Evolutionary conservation across 2,888 invertebrate genomes (phyloP), one percentile per base, ranked within the genome.

Genomic region (Cheilosia vulpina): DNA sequence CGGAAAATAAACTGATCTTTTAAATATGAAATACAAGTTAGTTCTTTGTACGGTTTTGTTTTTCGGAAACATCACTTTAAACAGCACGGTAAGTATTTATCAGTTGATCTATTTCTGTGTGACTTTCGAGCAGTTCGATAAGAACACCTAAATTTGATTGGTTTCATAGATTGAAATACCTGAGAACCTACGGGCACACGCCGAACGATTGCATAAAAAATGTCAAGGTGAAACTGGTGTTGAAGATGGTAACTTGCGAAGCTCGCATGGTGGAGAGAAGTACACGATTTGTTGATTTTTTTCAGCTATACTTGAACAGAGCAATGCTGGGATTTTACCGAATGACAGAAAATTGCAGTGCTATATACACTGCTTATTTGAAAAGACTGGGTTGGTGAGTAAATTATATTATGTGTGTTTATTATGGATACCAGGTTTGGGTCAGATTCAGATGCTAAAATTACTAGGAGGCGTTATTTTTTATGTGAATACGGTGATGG

Each of bases 321-420:
- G 87, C 2, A 82, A 88, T 6, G 87, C 84, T 17, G 88, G 89
- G 31, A 52, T 62, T 34, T 68, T 92, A 38, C 89, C 91, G 11
- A 78, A 87, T 13, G 89, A 91, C 79, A 88, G 85, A 11, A 68
- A 77, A 7, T 87, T 92, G 1, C 89, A 92, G 71, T 92, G 92
- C 45, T 92, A 91, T 66, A 53, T 92, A 0, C 90, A 92, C 57
- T 92, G 92, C 81, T 87, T 92, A 73, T 89, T 92, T 47, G 88
- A 91, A n/a, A 89, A 88, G 72, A 88, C 90, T 31, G 91, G 91
- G 52, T 82, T 92, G 87, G 92, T 92, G 69, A 87, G 90, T 83
- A 24, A 27, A 1, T 7, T 4, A 45, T 43, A 43, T 15, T 41
- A 21, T 41, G 6, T 60, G 19, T 15, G 41, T 58, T 38, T 24